Base-by-base conservation (phyloP, 2,888 invertebrate species). In the Antheraea yamamai region DNA sequence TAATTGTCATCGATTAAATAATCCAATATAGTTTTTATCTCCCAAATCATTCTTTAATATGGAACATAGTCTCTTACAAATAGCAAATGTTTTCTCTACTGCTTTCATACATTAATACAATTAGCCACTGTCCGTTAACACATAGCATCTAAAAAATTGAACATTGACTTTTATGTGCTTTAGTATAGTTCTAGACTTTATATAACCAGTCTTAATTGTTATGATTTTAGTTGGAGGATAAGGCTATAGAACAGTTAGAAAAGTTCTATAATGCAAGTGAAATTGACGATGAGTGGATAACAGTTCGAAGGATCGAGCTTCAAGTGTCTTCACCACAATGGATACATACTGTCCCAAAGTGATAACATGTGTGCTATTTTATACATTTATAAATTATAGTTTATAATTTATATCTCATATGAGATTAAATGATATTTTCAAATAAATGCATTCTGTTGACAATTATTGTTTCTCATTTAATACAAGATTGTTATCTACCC, bases 211-310 rank as follows among this genome's bases (percentile, higher is more conserved):
- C 10, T 61, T 20, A 58, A 72, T 39, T 39, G 52, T 76, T 81
- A 83, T 75, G 73, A 78, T 90, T 93, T 61, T 92, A 97, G 97
- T 95, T 98, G 81, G 98, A 98, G 94, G 98, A 98, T 88, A 96
- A 96, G 87, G 98, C 98, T 0, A 97, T 98, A 80, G 96, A 97
- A 77, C 97, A 98, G 81, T 89, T 98, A 76, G 95, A 96, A 75
- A 94, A 95, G 76, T 97, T 97, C 88, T 98, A 98, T 91, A 96
- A 96, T 83, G 95, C 96, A 1, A 96, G 96, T 76, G 96, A 96
- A 82, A 93, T 96, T 51, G 95, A 95, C 68, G 97, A 98, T 81
- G 98, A 98, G 88, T 88, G 95, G 74, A 97, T 98, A 75, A 96
- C 96, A 2, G 96, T 98, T 47, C 94, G 95, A 76, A 94, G 97